Evolutionary conservation across 1,140 invertebrate species (phyloP), one percentile per base, ranked within the genome.

Genomic region (Diabrotica undecimpunctata): DNA sequence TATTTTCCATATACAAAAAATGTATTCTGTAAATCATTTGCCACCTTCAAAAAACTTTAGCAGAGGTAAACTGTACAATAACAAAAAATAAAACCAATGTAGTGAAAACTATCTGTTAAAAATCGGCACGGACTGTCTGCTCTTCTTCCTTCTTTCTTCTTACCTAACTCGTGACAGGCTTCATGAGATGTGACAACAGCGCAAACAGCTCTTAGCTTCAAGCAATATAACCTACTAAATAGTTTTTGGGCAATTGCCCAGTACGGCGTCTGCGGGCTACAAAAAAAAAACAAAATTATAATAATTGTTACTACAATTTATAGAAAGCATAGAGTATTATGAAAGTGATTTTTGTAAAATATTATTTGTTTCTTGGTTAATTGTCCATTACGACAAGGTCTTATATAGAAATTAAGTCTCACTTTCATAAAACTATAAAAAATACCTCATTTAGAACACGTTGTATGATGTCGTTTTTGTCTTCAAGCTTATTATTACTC

Each of bases 181-280:
- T 68, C 62, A 68, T 69, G 57, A 62, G 64, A 62, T 64, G 66
- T 65, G 63, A 54, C 61, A 69, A 69, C 64, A 71, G 56, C 39
- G 54, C 63, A 62, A 66, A 25, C 41, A 53, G n/a, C 61, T 59
- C 35, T 12, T n/a, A 10, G 38, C 60, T 54, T 59, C 57, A 67
- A 64, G 65, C 61, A 54, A 70, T 66, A 68, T 75, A 75, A 14
- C 74, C 74, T 53, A 75, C 74, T 62, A 75, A 58, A 59, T 75
- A 75, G 61, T 75, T 75, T 62, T 67, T 69, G 46, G 71, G 68
- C 54, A 72, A 62, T 55, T 65, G 66, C 63, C 71, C 70, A 56
- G 70, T 74, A 55, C 74, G 71, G 62, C 70, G 69, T 55, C 59
- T 71, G 52, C 74, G 73, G 68, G 65, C 74, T 75, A 67, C 46